Evolutionary conservation across 2,113 vertebrate genomes (phyloP), one percentile per base, ranked within the genome.

Genomic region (Penelope pileata): DNA sequence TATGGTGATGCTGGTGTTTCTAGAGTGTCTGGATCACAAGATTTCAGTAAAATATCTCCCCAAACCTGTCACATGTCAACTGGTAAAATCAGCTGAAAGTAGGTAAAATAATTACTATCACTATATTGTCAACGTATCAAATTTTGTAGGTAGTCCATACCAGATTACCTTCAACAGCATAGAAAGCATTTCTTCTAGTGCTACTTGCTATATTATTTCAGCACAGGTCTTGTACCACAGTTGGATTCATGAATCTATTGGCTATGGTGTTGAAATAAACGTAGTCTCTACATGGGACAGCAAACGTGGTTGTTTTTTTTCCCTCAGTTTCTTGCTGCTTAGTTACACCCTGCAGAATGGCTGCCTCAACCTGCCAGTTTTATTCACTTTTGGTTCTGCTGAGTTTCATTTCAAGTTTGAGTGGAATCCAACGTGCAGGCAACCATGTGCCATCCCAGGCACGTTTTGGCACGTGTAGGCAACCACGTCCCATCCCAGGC

Each of bases 1-100:
- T 81, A 75, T 47, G 54, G 56, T 34, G 42, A 92, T 91, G 34
- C 32, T 76, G 82, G 85, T 84, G 67, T 86, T 93, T 95, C 80
- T 30, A 89, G 60, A 83, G 67, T 40, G 38, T 45, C 79, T 94
- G 47, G 36, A 77, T 66, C 67, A 59, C 15, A 5, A 51, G 38
- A 36, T 60, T 86, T 84, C 18, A 40, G 45, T 70, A 90, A 40
- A 95, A 63, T 8, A 4, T 42, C 12, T 50, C 19, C 88, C 34
- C 48, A 54, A 84, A 36, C 14, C 42, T 32, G 23, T 69, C 59
- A 50, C 8, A 11, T 56, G n/a, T 12, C 36, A 82, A 43, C 0
- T 4, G 45, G 56, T 18, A 34, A 67, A 79, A 40, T 66, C 76
- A 88, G 2, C 9, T 56, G 10, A 5, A 18, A 43, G 23, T 66